Conservation (phyloP, 2,797 vertebrate species). For the Chiroxiphia lanceolata region DNA sequence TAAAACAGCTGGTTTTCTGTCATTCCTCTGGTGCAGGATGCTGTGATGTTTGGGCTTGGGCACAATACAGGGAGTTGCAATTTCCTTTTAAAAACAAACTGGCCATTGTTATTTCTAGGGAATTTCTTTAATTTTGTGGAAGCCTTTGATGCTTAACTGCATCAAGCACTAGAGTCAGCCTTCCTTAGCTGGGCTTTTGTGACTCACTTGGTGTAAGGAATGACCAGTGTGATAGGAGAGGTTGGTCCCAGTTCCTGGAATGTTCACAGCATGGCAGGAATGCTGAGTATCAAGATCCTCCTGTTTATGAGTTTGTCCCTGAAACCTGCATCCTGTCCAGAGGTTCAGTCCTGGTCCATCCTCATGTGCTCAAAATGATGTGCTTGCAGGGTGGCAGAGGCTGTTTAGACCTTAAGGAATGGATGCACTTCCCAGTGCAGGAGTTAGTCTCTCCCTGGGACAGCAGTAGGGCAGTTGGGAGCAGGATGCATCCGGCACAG, state of each 20-base stretch:
- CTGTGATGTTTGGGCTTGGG: not conserved
- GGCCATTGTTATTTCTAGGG: not conserved
- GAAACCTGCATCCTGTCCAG: not conserved
- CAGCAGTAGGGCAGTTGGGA: not conserved
- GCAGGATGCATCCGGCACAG: not conserved
- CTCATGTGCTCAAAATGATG: fast-evolving
- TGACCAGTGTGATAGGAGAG: fast-evolving
- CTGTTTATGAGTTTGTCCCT: not conserved
- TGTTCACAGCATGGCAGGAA: fast-evolving
- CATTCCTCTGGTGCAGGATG: not conserved
- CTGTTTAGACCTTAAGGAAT: not conserved
- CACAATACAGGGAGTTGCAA: not conserved
- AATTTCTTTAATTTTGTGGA: conserved; percentile 2
- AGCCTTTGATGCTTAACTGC: conserved; percentile 24
- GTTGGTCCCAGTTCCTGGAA: not conserved
- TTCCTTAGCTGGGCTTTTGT: not conserved
- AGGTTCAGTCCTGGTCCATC: not conserved
- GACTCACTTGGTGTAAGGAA: not conserved
- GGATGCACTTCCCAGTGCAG: not conserved
- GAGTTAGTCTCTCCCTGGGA: not conserved
- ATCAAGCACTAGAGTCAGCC: not conserved
- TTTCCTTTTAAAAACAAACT: conserved; percentile 44
- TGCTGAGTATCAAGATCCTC: not conserved
- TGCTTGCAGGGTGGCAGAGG: not conserved
- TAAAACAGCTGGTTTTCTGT: not conserved